Conservation (phyloP, 2,113 vertebrate genomes). For the Dicerorhinus sumatrensis region DNA sequence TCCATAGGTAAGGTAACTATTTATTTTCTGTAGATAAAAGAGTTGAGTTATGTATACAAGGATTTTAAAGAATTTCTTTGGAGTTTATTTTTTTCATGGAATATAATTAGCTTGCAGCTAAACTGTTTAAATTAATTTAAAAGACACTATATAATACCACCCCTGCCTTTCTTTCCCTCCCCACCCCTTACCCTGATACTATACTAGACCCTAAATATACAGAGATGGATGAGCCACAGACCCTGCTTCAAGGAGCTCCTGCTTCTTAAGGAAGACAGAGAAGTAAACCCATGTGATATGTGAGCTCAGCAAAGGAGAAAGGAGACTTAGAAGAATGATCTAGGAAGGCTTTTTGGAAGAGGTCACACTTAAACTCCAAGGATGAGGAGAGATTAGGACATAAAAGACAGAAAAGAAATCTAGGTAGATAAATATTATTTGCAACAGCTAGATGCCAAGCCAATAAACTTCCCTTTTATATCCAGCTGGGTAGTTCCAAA, state of each 20-base stretch:
- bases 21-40: neutral
- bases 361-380: neutral
- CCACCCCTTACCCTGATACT: neutral
- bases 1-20: neutral
- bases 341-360: neutral
- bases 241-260: neutral
- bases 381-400: neutral
- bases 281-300: neutral
- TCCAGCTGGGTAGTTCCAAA: neutral
- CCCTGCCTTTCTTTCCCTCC: neutral
- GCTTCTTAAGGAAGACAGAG: neutral
- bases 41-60: neutral
- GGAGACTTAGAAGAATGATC: neutral
- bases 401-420: neutral
- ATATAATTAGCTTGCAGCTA: neutral
- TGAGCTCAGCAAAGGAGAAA: neutral
- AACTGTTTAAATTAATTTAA: conserved; percentile 2
- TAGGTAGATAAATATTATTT: neutral
- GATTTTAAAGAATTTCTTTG: neutral
- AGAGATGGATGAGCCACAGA: neutral
- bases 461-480: neutral
- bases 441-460: neutral
- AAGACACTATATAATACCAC: neutral
- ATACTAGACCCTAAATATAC: neutral
- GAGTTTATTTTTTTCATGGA: neutral